Evolutionary conservation across 2,113 vertebrate species (phyloP), one percentile per base, ranked within the genome.

Genomic region (Arothron firmamentum): DNA sequence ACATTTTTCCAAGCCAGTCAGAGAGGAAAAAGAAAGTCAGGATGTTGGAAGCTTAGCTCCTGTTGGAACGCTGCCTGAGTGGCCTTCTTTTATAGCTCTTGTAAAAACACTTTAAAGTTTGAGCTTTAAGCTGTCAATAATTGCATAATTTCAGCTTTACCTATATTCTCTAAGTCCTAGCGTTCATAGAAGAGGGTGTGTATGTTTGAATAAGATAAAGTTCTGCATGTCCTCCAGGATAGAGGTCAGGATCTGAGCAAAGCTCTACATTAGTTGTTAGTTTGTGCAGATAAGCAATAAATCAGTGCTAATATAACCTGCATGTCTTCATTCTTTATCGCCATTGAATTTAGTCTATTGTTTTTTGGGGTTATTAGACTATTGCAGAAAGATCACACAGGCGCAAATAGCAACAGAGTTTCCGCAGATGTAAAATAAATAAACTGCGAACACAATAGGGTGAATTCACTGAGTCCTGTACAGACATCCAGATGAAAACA

Each of bases 381-480:
- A 3, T 42, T 10, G 17, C 17, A 49, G 14, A 0, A 53, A 48
- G 2, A 17, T 45, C 15, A 13, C 17, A 45, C 38, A 38, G 21
- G 21, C 21, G 21, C 21, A 23, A 23, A 23, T 23, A 23, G 19
- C 16, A 42, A 7, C 5, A 25, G 2, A 4, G 34, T 49, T 47
- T 14, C 1, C 1, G 14, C 28, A 31, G n/a, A 46, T 43, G 23
- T 47, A 20, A 45, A 31, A 69, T 34, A 0, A 59, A 47, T 50
- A 56, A 43, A 34, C 23, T 38, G 10, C 5, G 11, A 38, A 68
- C 17, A 82, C 75, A 85, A 79, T 76, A 55, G 64, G 18, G 1
- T 28, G 10, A 62, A 56, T 42, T 50, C 3, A 17, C 52, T 55
- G 50, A 65, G 67, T 85, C 75, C 81, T 80, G 77, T 64, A 1